Base-by-base conservation (phyloP, 2,113 vertebrate species). In the Cichladusa arquata region DNA sequence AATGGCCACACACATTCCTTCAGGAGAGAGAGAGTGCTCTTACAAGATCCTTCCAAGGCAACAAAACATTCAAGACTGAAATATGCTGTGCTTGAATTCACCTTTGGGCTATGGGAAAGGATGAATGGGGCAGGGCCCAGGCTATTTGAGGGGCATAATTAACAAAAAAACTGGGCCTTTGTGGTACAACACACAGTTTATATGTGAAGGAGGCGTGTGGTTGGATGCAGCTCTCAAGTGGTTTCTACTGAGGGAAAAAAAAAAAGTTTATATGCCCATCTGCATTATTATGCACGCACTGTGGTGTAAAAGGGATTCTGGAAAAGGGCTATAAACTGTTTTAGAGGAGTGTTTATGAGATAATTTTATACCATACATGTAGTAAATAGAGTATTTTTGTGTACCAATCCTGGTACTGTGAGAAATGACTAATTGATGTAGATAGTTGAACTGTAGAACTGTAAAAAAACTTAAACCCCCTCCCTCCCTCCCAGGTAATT, bases 1-100 rank as follows among this genome's bases (percentile, higher is more conserved):
- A 97, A 77, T 67, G 89, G 71, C 79, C 94, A 80, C 91, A 60
- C 3, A 0, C 29, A 70, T 48, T 92, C 79, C 77, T 90, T 62
- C 72, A 61, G 47, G 93, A 96, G 92, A 86, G 89, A 86, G 94
- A 82, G 92, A 44, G 92, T 79, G 90, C 90, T 89, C 83, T 77
- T 89, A 54, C 81, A 64, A 95, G 93, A 71, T 51, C 60, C 15
- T 38, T 51, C 79, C 82, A 56, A 83, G 80, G 82, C 90, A 74
- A 67, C 76, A 51, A 58, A 18, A 0, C 74, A 29, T 28, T 64
- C 34, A 20, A 48, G 56, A 64, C 74, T 89, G 58, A 70, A 85
- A 44, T 18, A 65, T 2, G 6, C 76, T 86, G 81, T 91, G 90
- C 93, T 93, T 93, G 71, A 77, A 29, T 94, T 94, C 93, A 92